A percentile compares a stretch with the other conserved stretches of the same genome.
These are phyloP conservation scores for Rhingia rostrata DNA, from an alignment of 2,888 invertebrate species.

Conservation along the genomic window DNA sequence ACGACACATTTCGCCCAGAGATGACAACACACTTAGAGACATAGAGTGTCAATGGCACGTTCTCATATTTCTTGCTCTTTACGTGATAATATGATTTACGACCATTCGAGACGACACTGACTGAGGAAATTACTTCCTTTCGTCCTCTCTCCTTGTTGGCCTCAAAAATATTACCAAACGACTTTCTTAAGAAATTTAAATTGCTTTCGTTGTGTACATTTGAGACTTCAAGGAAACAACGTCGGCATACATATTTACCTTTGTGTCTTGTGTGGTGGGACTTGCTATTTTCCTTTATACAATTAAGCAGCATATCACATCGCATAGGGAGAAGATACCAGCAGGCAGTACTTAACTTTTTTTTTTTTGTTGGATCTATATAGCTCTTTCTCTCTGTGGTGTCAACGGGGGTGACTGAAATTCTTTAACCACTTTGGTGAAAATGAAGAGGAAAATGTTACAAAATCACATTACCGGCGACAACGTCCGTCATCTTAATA, in stretches of 20 bases:
- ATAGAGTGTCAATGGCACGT: slow-evolving; percentile 39
- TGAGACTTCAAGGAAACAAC: not conserved
- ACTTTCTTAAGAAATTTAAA: slow-evolving; percentile 39
- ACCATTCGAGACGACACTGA: slow-evolving; percentile 8
- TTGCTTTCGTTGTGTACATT: slow-evolving; percentile 19
- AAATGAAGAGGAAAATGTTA: too few species aligned
- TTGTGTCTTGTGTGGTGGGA: not conserved
- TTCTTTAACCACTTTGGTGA: not conserved
- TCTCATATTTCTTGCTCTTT: slow-evolving; percentile 55
- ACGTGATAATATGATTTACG: slow-evolving; percentile 64
- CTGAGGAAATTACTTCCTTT: not conserved
- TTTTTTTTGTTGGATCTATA: not conserved
- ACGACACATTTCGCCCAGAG: slow-evolving; percentile 29
- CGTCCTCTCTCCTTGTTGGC: not conserved
- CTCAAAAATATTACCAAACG: slow-evolving; percentile 23
- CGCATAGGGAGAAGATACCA: not conserved
- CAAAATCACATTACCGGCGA: too few species aligned
- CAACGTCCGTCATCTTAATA: too few species aligned
- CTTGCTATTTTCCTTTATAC: not conserved
- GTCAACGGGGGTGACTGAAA: slow-evolving; percentile 2
- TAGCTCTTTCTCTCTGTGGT: not conserved
- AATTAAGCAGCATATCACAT: slow-evolving; percentile 15
- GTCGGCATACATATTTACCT: not conserved
- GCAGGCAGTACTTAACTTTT: slow-evolving; percentile 9
- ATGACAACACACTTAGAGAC: slow-evolving; percentile 46